A percentile compares a stretch with the other conserved stretches of the same genome.
Evolutionary conservation across 2,888 invertebrate genomes (phyloP).

Genomic region (Formica aserva): DNA sequence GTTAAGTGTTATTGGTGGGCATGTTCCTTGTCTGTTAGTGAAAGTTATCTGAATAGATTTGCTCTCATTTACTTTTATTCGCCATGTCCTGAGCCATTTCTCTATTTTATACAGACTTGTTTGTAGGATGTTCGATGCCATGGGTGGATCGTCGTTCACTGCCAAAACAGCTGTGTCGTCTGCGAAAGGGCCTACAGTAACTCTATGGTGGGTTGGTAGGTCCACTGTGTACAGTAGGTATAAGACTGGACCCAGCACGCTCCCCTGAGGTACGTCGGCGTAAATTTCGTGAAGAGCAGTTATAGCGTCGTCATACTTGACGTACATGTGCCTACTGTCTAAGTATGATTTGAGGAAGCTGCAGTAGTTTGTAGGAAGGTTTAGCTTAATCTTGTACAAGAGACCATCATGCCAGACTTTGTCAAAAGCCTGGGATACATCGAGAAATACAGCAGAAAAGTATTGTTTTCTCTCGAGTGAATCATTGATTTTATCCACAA

Average conservation of each 20-base stretch:
- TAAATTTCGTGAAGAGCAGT: not conserved
- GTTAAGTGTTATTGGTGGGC: not conserved
- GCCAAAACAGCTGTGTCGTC: not conserved
- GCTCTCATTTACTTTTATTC: not conserved
- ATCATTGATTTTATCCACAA: not conserved
- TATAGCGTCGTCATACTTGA: not conserved
- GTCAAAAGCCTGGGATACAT: not conserved
- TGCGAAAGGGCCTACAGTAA: not conserved
- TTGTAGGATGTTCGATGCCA: not conserved
- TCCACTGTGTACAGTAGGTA: conserved; percentile 57
- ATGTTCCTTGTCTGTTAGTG: not conserved
- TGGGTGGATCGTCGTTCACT: not conserved
- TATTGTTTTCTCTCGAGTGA: not conserved
- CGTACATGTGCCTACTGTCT: not conserved
- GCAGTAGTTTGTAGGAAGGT: not conserved
- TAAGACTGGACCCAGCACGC: conserved; percentile 65
- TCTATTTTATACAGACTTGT: not conserved
- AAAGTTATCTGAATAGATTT: not conserved
- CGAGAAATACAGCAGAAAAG: not conserved
- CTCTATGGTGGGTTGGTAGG: not conserved
- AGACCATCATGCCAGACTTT: not conserved
- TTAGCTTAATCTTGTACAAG: not conserved
- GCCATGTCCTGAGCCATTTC: not conserved
- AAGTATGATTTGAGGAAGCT: not conserved
- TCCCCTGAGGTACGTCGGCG: conserved; percentile 62